Evolutionary conservation across 35 echinoderm and acorn worm genomes (phyloP).

Genomic region (Anneissia japonica): DNA sequence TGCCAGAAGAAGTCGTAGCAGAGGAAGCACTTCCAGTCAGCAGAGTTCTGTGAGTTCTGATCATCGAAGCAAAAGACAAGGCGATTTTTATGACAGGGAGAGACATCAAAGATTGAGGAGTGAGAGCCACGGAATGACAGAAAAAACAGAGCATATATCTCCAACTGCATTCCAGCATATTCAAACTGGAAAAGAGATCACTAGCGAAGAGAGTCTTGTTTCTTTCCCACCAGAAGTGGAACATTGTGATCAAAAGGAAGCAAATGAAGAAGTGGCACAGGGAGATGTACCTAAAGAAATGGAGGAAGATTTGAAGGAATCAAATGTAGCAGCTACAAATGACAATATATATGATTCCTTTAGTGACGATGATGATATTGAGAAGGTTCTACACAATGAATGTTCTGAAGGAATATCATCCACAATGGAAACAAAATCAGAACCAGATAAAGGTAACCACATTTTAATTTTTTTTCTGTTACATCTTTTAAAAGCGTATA

Average conservation of each 20-base stretch:
- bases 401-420: background rate
- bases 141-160: background rate
- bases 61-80: background rate
- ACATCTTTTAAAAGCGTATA: background rate
- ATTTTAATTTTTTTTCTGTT: background rate
- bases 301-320: background rate
- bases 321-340: too few relatives aligned
- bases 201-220: background rate
- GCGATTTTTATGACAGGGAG: background rate
- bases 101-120: background rate
- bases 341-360: background rate
- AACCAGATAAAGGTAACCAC: background rate
- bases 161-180: background rate
- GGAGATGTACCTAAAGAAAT: background rate
- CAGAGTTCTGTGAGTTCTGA: background rate
- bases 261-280: background rate
- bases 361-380: conserved; percentile 14
- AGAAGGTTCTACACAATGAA: background rate
- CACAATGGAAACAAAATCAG: background rate
- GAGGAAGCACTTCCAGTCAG: conserved; percentile 1
- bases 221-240: background rate
- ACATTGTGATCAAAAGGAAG: background rate
- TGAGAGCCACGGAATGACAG: background rate
- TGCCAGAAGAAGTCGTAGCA: background rate
- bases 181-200: background rate